Percentiles rank a stretch among this genome's conserved stretches.
Evolutionary conservation across 1,140 invertebrate genomes (phyloP).

Genomic region (Samia ricini): DNA sequence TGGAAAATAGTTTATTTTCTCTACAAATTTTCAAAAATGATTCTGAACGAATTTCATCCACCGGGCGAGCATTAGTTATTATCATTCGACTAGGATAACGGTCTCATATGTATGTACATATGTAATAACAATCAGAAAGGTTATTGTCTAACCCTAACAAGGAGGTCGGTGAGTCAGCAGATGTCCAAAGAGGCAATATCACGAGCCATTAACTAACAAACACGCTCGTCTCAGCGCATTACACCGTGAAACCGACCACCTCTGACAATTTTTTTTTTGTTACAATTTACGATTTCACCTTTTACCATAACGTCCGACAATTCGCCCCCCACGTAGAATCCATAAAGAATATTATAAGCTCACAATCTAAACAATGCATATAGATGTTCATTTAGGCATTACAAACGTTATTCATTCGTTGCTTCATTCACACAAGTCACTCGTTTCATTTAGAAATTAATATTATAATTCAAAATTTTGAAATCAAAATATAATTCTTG

Average conservation of each 20-base stretch:
- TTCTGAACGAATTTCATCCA: no score
- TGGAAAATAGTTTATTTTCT: no score
- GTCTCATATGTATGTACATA: not conserved
- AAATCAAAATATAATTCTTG: no score
- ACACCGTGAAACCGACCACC: constrained; percentile 73
- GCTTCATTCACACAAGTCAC: no score
- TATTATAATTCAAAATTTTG: no score
- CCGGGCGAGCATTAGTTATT: no score
- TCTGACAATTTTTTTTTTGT: constrained; percentile 51
- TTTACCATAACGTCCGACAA: constrained; percentile 24
- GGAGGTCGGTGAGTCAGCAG: constrained; percentile 56
- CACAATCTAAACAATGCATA: not conserved
- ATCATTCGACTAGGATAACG: not conserved
- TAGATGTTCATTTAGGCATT: not conserved
- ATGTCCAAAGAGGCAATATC: constrained; percentile 51
- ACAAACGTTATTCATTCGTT: no score
- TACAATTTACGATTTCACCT: constrained; percentile 35
- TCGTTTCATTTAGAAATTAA: no score
- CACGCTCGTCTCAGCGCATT: constrained; percentile 51
- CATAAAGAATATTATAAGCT: not conserved
- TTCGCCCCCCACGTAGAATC: constrained; percentile 55
- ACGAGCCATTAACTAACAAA: constrained; percentile 66
- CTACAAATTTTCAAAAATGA: no score
- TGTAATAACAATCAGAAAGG: not conserved
- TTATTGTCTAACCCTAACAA: constrained; percentile 31